Conservation (phyloP, 2,888 invertebrate species). For the Dolomedes plantarius region DNA sequence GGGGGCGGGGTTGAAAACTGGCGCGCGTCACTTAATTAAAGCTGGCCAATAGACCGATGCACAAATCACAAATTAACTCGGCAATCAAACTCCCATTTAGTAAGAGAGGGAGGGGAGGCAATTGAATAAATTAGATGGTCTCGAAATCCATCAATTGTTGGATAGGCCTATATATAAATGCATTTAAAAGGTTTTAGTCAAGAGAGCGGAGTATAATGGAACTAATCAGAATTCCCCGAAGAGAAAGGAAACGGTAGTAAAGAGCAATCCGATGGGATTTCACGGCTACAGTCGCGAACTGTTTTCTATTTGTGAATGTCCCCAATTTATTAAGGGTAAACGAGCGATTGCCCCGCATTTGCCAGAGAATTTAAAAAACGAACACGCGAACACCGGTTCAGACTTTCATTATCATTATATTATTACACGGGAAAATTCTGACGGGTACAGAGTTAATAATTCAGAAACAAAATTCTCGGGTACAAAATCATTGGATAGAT, state of each 20-base stretch:
- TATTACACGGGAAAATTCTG: too few species aligned
- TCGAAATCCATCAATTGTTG: neutral
- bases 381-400: too few species aligned
- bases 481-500: too few species aligned
- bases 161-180: neutral
- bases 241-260: neutral
- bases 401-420: too few species aligned
- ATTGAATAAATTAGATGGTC: conserved; percentile 14
- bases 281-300: too few species aligned
- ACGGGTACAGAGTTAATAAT: too few species aligned
- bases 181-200: neutral
- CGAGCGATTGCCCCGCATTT: too few species aligned
- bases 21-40: conserved; percentile 23
- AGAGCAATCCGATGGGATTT: too few species aligned
- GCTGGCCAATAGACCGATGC: conserved; percentile 20
- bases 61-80: conserved; percentile 29
- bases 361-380: too few species aligned
- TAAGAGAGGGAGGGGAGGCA: neutral
- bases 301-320: too few species aligned
- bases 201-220: neutral
- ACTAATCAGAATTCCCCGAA: neutral
- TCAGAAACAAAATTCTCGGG: too few species aligned
- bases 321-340: too few species aligned
- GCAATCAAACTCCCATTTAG: conserved; percentile 34
- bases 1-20: neutral